Base-by-base conservation (phyloP, 2,888 invertebrate species). In the Dioctria linearis region DNA sequence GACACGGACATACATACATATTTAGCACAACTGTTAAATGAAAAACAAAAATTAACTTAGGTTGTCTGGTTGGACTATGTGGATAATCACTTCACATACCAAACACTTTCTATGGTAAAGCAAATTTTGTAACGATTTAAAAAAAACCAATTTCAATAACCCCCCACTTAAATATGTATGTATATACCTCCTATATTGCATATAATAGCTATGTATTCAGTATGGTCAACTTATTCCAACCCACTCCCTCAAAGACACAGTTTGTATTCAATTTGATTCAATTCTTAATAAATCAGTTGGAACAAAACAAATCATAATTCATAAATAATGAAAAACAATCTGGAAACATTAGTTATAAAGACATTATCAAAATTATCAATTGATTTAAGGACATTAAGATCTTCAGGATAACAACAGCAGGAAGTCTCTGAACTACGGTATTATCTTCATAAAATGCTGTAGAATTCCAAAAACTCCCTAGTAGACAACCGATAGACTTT, bases 361-460 rank as follows among this genome's bases (percentile, higher is more conserved):
- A 82, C 83, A 83, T 80, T 82, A 82, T 80, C 82, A 81, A 80
- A 83, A 83, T 83, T 82, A 81, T 82, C 83, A 83, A 83, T 83
- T 83, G 83, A 83, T 83, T 83, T 83, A 83, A 83, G 82, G 81
- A 82, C 83, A 83, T 83, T 82, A 83, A 81, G 81, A 65, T 73
- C 81, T 82, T 79, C 80, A 67, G 54, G 80, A 83, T 49, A 81
- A 83, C 82, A 83, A 49, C 63, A 13, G 63, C 63, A 61, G 76
- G 76, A 76, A 76, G 63, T 63, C 49, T 11, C 63, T 5, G 39
- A 63, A 39, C 46, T 57, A 13, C 11, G n/a, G 54, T 37, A 25
- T 49, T n/a, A 61, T 25, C 25, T 76, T 63, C 37, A 5, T 9
- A 11, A 5, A 49, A 49, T 40, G 71, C 54, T 57, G 73, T 42